Conservation (phyloP, 2,888 invertebrate genomes). For the Platycheirus albimanus region DNA sequence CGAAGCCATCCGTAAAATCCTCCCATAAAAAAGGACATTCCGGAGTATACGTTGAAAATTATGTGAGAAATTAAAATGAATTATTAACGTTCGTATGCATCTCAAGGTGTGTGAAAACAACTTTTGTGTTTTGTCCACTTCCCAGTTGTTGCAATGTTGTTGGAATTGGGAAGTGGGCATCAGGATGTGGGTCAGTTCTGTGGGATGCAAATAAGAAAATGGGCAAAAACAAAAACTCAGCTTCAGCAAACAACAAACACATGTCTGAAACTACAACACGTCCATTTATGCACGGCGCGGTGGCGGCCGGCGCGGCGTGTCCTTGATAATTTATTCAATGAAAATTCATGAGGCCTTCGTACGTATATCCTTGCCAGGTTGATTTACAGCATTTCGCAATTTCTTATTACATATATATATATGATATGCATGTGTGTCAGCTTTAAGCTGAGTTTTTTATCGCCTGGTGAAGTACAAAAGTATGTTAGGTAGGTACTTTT, state of each 20-base stretch:
- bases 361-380: conserved; percentile 28
- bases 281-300: too few relatives aligned
- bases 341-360: conserved; percentile 64
- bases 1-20: too few relatives aligned
- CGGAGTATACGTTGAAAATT: conserved; percentile 45
- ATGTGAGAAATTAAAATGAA: conserved; percentile 73
- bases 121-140: conserved; percentile 70
- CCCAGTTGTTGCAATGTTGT: background rate
- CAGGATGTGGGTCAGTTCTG: too few relatives aligned
- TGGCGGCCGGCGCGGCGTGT: conserved; percentile 41
- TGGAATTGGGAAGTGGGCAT: too few relatives aligned
- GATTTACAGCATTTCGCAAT: conserved; percentile 23
- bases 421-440: background rate
- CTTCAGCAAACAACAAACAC: too few relatives aligned
- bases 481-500: too few relatives aligned
- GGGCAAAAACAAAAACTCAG: too few relatives aligned
- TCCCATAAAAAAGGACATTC: conserved; percentile 53
- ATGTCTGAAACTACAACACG: too few relatives aligned
- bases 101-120: conserved; percentile 70
- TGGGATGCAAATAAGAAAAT: too few relatives aligned
- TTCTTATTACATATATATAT: conserved; percentile 2
- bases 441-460: too few relatives aligned
- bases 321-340: conserved; percentile 71
- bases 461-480: too few relatives aligned
- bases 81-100: conserved; percentile 70